These are phyloP conservation scores for Scatophagus argus DNA, from an alignment of 2,113 vertebrate species.

Conservation along the genomic window DNA sequence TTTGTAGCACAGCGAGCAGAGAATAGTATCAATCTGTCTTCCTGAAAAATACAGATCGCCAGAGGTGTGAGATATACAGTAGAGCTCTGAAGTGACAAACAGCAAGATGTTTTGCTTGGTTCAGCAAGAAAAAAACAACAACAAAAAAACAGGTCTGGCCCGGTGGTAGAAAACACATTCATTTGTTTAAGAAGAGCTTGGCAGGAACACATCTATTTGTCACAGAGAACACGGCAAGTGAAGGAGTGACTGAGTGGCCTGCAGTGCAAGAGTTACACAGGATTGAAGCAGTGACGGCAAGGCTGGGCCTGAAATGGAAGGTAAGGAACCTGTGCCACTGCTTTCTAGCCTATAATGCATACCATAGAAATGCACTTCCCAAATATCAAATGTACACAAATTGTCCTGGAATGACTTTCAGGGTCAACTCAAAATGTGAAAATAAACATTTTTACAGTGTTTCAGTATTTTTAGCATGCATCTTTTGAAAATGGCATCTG, in stretches of 20 bases:
- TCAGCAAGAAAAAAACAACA: constrained; percentile 76
- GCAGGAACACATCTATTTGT: constrained; percentile 71
- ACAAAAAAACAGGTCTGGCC: constrained; percentile 14
- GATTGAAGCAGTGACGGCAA: constrained; percentile 35
- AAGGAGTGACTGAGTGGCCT: constrained; percentile 63
- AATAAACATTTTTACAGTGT: neutral
- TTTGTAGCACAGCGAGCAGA: constrained; percentile 52
- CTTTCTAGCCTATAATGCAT: neutral
- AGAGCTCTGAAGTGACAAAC: constrained; percentile 66
- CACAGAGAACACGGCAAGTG: constrained; percentile 44
- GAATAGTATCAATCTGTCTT: constrained; percentile 71
- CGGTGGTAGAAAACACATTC: constrained; percentile 48
- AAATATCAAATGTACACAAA: neutral
- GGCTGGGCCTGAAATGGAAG: constrained; percentile 29
- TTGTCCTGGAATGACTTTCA: neutral
- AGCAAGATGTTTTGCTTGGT: constrained; percentile 57
- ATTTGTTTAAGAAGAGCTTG: constrained; percentile 70
- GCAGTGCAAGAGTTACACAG: constrained; percentile 41
- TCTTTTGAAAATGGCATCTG: neutral
- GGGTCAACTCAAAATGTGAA: neutral
- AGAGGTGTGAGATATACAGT: constrained; percentile 61
- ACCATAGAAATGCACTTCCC: neutral
- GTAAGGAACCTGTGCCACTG: neutral
- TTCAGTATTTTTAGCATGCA: neutral
- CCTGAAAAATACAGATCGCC: constrained; percentile 66